Conservation (phyloP, 2,888 invertebrate species). For the Drosophila parthenogenetica region DNA sequence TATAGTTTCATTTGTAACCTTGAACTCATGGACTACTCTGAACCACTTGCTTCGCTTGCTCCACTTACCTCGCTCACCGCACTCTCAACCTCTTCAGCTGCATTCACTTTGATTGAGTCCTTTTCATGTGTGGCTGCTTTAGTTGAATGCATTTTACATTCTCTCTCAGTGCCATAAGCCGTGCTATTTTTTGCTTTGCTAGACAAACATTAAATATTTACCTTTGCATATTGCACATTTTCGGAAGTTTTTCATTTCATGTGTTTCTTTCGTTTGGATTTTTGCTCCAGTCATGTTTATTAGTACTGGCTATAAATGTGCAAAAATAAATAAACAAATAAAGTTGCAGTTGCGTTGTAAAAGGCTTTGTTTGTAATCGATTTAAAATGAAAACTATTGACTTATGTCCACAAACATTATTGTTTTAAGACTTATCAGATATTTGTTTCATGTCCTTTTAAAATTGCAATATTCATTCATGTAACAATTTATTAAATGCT, state of each 20-base stretch:
- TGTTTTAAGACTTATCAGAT: not conserved
- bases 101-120: slow-evolving; percentile 6
- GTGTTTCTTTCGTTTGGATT: not conserved
- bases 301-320: slow-evolving; percentile 4
- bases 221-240: slow-evolving; percentile 23
- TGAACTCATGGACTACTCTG: not conserved
- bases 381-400: too few species aligned
- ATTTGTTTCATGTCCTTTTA: not conserved
- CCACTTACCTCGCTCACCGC: not conserved
- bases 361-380: not conserved
- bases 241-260: not conserved
- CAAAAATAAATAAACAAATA: not conserved
- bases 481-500: not conserved
- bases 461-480: not conserved
- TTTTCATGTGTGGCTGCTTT: slow-evolving; percentile 17
- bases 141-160: slow-evolving; percentile 22
- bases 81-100: not conserved
- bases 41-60: not conserved
- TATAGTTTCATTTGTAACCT: slow-evolving; percentile 7
- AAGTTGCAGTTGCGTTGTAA: slow-evolving; percentile 1
- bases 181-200: slow-evolving; percentile 32
- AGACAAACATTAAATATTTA: slow-evolving; percentile 54
- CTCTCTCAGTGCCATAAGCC: slow-evolving; percentile 7
- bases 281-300: not conserved
- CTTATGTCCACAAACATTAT: not conserved